Evolutionary conservation across 2,888 invertebrate species (phyloP).

Genomic region (Caenorhabditis sp.): DNA sequence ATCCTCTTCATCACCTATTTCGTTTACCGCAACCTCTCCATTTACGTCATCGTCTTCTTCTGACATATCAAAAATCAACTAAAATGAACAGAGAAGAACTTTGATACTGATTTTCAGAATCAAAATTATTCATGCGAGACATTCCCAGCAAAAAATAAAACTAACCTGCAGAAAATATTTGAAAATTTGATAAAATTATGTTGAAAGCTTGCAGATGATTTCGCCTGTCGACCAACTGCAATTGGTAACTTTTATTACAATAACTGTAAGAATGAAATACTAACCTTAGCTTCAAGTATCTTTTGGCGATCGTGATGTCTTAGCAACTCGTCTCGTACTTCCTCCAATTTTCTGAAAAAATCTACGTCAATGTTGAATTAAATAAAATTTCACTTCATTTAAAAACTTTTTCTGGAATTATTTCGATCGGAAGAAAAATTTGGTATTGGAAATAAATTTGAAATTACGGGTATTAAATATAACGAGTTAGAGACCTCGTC

Average conservation of each 20-base stretch:
- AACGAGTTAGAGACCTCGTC: no score
- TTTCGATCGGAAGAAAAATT: no score
- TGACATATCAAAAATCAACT: no score
- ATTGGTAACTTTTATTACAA: neutral
- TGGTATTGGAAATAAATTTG: no score
- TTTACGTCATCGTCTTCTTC: conserved; percentile 18
- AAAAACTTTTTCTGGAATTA: neutral
- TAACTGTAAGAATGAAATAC: conserved; percentile 3
- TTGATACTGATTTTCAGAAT: no score
- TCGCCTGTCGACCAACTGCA: conserved; percentile 64
- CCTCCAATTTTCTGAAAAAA: conserved; percentile 68
- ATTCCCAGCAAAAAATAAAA: no score
- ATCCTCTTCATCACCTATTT: conserved; percentile 7
- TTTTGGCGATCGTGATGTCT: conserved; percentile 75
- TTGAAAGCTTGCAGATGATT: conserved; percentile 71
- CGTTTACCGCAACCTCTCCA: neutral
- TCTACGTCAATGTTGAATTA: no score
- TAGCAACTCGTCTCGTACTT: conserved; percentile 73
- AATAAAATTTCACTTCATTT: neutral
- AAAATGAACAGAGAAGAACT: no score
- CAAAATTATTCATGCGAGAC: no score
- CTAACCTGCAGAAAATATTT: conserved; percentile 67
- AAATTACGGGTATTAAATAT: no score
- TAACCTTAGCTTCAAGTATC: conserved; percentile 72
- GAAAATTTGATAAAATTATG: conserved; percentile 62